A percentile compares a stretch with the other conserved stretches of the same genome.
These are phyloP conservation scores for Lepus europaeus DNA, from an alignment of 2,113 vertebrate genomes.

Conservation along the genomic window DNA sequence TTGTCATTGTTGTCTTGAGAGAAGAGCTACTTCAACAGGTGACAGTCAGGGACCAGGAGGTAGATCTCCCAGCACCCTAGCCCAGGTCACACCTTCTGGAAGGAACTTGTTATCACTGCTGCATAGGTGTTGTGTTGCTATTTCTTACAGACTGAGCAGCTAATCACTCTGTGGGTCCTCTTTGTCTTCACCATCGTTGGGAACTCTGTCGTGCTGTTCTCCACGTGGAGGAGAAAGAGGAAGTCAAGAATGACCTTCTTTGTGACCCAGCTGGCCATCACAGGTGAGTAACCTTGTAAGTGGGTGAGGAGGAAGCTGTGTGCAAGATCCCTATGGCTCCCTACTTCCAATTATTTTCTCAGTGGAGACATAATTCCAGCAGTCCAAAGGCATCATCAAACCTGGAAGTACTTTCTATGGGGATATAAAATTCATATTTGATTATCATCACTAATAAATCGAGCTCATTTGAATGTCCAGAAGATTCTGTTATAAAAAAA, in stretches of 20 bases:
- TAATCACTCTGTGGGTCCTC: conserved; percentile 89
- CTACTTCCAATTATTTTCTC: neutral
- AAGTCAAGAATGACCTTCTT: conserved; percentile 91
- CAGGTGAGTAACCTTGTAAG: conserved; percentile 80
- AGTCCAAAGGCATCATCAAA: neutral
- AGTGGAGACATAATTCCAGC: neutral
- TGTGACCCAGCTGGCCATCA: conserved; percentile 88
- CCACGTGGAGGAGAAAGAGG: conserved; percentile 87
- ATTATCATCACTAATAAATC: neutral
- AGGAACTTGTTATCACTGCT: neutral
- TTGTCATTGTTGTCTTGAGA: neutral
- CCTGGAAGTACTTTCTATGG: neutral
- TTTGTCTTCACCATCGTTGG: conserved; percentile 88
- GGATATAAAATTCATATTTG: neutral
- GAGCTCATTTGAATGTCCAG: neutral
- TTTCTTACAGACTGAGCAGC: conserved; percentile 87
- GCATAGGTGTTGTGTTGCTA: rapidly evolving
- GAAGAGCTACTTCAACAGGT: neutral
- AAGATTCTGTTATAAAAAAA: conserved; percentile 54
- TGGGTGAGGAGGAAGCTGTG: neutral
- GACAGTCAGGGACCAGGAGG: neutral
- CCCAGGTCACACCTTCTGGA: neutral
- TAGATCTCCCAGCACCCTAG: neutral
- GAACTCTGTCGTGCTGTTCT: conserved; percentile 87
- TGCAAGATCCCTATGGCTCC: neutral